A percentile compares a stretch with the other conserved stretches of the same genome.
Conservation (phyloP, 2,888 invertebrate species). For the Sylvicola fuscatus region DNA sequence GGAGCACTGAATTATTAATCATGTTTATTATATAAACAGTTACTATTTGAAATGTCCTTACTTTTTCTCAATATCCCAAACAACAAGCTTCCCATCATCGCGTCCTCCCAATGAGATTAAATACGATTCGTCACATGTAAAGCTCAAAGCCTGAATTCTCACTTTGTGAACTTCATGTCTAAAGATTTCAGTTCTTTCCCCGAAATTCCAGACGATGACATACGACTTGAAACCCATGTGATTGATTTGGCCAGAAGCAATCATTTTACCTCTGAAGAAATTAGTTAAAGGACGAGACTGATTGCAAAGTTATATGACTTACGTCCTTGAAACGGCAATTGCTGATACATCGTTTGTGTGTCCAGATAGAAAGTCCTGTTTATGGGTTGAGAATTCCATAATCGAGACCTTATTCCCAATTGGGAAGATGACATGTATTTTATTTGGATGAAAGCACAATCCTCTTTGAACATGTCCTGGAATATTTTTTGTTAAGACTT, state of each 20-base stretch:
- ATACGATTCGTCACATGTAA: slow-evolving; percentile 61
- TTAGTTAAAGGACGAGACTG: no score
- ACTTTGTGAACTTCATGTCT: slow-evolving; percentile 76
- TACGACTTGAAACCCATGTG: slow-evolving; percentile 78
- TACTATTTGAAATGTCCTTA: slow-evolving; percentile 8
- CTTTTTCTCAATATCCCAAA: slow-evolving; percentile 52
- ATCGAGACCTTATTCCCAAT: slow-evolving; percentile 62
- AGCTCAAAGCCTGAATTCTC: slow-evolving; percentile 64
- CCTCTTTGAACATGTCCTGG: slow-evolving; percentile 28
- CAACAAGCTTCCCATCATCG: slow-evolving; percentile 72
- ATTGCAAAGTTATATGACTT: slow-evolving; percentile 1
- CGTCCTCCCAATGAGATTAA: slow-evolving; percentile 73
- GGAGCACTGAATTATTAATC: slow-evolving; percentile 26
- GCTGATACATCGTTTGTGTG: slow-evolving; percentile 63
- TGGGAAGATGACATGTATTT: slow-evolving; percentile 49
- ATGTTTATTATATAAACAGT: neutral
- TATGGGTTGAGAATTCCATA: slow-evolving; percentile 42
- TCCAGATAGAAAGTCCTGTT: slow-evolving; percentile 55
- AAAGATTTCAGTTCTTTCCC: slow-evolving; percentile 35
- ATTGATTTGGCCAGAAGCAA: slow-evolving; percentile 81
- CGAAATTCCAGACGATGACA: slow-evolving; percentile 75
- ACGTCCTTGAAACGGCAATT: slow-evolving; percentile 46
- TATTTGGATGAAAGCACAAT: slow-evolving; percentile 50
- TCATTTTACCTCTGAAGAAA: slow-evolving; percentile 47
- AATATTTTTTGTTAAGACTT: neutral